Percentiles rank a stretch among this genome's conserved stretches.
These are phyloP conservation scores for Ligdia adustata DNA, from an alignment of 2,888 invertebrate genomes.

Conservation along the genomic window DNA sequence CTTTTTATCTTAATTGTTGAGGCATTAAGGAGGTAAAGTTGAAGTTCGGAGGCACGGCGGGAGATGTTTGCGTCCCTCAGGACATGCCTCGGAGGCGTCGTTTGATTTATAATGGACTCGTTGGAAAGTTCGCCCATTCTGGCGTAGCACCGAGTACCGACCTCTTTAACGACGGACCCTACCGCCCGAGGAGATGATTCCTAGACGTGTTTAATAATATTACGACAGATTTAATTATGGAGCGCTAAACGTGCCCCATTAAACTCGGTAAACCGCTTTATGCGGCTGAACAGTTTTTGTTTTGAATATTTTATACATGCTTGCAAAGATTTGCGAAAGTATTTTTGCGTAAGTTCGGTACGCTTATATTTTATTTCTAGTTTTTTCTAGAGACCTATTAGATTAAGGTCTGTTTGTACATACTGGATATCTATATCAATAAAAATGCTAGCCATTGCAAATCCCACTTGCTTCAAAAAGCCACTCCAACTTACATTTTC, in stretches of 20 bases:
- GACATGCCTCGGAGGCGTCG: conserved; percentile 82
- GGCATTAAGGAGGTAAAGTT: conserved; percentile 81
- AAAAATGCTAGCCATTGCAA: too few species aligned
- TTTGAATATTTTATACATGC: too few species aligned
- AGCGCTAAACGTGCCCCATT: conserved; percentile 76
- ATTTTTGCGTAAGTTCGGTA: too few species aligned
- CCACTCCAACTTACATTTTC: conserved; percentile 7
- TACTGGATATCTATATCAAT: too few species aligned
- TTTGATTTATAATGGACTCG: conserved; percentile 85
- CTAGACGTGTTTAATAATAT: conserved; percentile 83
- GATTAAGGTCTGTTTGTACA: too few species aligned
- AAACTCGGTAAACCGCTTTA: conserved; percentile 66
- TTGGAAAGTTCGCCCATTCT: conserved; percentile 82
- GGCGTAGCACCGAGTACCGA: conserved; percentile 69
- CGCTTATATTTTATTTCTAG: too few species aligned
- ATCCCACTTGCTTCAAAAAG: neutral
- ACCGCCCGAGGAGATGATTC: conserved; percentile 82
- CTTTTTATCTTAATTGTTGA: conserved; percentile 84
- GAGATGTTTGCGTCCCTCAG: conserved; percentile 78
- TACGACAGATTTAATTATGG: conserved; percentile 83
- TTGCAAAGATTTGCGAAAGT: too few species aligned
- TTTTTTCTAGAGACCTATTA: too few species aligned
- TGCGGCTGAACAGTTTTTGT: conserved; percentile 49
- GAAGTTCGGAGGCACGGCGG: conserved; percentile 73
- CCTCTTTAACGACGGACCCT: conserved; percentile 81